Conservation (phyloP, 2,113 vertebrate genomes). For the Odobenus rosmarus region DNA sequence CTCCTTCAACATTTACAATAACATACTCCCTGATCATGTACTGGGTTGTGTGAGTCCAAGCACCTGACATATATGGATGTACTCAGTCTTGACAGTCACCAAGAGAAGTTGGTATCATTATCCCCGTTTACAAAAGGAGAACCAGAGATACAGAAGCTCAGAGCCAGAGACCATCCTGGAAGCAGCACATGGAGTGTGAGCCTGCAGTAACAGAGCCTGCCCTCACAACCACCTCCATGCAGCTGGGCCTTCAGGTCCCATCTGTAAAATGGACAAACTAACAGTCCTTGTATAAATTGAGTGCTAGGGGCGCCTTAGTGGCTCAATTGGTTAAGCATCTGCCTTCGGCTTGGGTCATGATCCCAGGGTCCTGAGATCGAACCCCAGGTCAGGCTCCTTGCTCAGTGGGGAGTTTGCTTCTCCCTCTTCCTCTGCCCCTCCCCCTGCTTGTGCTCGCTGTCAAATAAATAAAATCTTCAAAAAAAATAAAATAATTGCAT, state of each 20-base stretch:
- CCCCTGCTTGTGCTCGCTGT: no score
- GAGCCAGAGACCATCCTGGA: not conserved
- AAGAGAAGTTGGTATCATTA: not conserved
- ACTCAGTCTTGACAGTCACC: not conserved
- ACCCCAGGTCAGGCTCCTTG: no score
- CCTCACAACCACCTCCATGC: not conserved
- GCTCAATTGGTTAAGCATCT: no score
- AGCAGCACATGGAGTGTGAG: not conserved
- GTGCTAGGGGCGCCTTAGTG: no score
- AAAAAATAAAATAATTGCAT: not conserved
- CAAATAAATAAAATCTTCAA: no score
- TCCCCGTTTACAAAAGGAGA: not conserved
- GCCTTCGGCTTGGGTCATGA: no score
- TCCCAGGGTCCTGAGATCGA: no score
- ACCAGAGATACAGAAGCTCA: not conserved
- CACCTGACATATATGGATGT: not conserved
- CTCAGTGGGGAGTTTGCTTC: no score
- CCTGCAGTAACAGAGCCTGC: not conserved
- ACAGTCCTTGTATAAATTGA: not conserved
- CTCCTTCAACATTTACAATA: not conserved
- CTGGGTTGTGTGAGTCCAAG: not conserved
- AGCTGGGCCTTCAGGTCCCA: not conserved
- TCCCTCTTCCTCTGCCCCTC: no score
- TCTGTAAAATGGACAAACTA: not conserved
- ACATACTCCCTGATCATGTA: not conserved